Base-by-base conservation (phyloP, 2,113 vertebrate genomes). In the Holacanthus passer region DNA sequence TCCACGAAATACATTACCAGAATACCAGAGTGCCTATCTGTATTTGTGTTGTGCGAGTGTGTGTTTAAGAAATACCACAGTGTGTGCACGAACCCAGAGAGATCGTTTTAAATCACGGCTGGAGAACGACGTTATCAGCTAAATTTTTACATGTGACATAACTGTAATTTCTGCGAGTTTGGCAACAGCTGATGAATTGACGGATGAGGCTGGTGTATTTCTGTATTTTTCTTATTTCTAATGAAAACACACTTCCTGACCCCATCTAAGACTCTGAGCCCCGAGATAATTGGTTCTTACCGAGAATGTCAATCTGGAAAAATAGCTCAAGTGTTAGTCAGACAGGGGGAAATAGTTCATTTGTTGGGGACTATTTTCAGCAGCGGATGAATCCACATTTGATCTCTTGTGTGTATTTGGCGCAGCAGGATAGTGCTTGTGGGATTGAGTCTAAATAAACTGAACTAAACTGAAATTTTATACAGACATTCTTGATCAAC, bases 11-110 rank as follows among this genome's bases (percentile, higher is more conserved):
- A 41, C 79, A 74, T 81, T 53, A 86, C 73, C 68, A 72, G 55
- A 79, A 87, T 78, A 74, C 74, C 79, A 74, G 50, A 71, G 52
- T 63, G 55, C 22, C 59, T 6, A 8, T 77, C 22, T 73, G 56
- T 80, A 27, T 76, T 63, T 71, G 58, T 69, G 24, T 16, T 77
- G 37, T 52, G 59, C 52, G 70, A 43, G n/a, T 74, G 9, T 80
- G 71, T 80, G 64, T 64, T 45, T 63, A 24, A 75, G 52, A 47
- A 81, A 87, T 77, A 74, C 73, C 79, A 73, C 48, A 70, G 50
- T 62, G 59, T 71, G 63, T 69, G 20, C 20, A n/a, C 24, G 43
- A 74, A 67, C 52, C 50, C 9, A 0, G 27, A 56, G 20, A 22
- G 59, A 41, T 66, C 8, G 65, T 71, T 27, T 67, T 50, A 20